Conservation (phyloP, 2,113 vertebrate genomes). For the Sitta europaea region DNA sequence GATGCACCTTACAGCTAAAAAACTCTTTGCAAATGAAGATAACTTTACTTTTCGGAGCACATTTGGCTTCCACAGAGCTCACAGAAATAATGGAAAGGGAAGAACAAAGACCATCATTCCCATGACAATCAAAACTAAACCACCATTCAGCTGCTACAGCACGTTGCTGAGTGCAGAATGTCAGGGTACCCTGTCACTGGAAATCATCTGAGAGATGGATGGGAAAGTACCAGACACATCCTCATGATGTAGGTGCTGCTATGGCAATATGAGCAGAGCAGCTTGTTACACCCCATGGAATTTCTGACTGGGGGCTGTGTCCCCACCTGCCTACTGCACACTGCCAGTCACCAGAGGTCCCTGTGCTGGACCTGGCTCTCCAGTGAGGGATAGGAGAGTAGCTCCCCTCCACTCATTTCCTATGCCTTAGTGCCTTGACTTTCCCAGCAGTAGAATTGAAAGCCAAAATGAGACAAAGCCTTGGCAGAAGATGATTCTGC, state of each 20-base stretch:
- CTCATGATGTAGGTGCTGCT: background rate
- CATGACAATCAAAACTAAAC: background rate
- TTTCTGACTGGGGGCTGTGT: background rate
- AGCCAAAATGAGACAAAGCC: background rate
- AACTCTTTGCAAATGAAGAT: background rate
- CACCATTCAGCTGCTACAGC: background rate
- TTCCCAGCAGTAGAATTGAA: background rate
- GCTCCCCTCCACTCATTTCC: background rate
- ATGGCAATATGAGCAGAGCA: background rate
- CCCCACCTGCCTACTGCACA: background rate
- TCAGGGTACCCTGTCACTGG: background rate
- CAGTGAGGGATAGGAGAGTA: background rate
- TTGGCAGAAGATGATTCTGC: background rate
- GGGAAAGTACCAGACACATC: background rate
- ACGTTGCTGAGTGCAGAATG: background rate
- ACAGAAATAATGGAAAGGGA: background rate
- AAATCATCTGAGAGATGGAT: background rate
- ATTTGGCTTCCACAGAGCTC: background rate
- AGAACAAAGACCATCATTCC: background rate
- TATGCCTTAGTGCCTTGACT: background rate
- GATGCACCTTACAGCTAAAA: background rate
- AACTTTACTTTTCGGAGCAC: background rate
- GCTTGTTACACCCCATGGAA: rapidly evolving
- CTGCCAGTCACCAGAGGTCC: background rate
- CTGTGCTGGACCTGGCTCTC: background rate